phyloP scores from a whole-genome alignment of 37 sponge, comb jelly and placozoan species.

The Agelas oroides region DNA sequence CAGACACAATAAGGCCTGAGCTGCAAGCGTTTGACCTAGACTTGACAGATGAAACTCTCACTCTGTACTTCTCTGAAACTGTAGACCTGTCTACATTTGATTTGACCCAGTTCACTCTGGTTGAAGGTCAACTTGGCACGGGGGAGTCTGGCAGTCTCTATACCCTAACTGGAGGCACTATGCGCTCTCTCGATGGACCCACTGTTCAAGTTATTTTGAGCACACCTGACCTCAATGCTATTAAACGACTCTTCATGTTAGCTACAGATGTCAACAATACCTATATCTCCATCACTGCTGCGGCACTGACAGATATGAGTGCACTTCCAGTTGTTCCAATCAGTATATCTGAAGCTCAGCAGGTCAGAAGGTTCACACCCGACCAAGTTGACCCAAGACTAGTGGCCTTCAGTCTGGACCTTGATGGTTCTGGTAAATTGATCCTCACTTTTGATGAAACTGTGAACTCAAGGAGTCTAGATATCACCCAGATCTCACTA shows the following conservation, averaged over 20 bases:
- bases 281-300: constrained; percentile 62
- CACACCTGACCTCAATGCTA: constrained; percentile 77
- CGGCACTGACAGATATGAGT: constrained; percentile 69
- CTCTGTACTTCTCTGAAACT: constrained; percentile 83
- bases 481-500: constrained; percentile 59
- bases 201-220: constrained; percentile 39
- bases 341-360: constrained; percentile 5
- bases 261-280: constrained; percentile 71
- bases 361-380: constrained; percentile 39
- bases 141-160: constrained; percentile 22
- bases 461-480: constrained; percentile 68
- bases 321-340: constrained; percentile 66
- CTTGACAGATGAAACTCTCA: constrained; percentile 61
- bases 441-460: constrained; percentile 84
- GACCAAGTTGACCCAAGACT: constrained; percentile 64
- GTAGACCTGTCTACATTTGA: constrained; percentile 74
- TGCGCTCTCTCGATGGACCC: constrained; percentile 24
- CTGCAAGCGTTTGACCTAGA: constrained; percentile 68
- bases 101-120: constrained; percentile 58
- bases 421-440: constrained; percentile 73
- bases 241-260: constrained; percentile 64
- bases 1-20: constrained; percentile 66
- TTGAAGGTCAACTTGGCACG: not conserved
- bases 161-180: constrained; percentile 74
- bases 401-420: constrained; percentile 61